Base-by-base conservation (phyloP, 2,888 invertebrate species). In the Andrena hattorfiana region DNA sequence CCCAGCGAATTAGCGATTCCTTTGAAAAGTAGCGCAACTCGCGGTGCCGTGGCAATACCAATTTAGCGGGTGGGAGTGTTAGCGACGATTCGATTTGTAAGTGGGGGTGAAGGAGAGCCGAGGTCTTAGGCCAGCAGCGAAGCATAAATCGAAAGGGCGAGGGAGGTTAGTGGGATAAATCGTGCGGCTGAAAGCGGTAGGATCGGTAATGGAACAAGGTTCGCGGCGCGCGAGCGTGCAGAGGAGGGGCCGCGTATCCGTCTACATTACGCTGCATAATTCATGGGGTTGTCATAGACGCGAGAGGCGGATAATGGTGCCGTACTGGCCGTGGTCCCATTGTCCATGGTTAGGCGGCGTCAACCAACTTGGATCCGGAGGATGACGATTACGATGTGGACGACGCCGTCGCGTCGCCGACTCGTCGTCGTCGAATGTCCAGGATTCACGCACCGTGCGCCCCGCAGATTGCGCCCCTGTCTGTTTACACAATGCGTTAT, bases 241-340 rank as follows among this genome's bases (percentile, higher is more conserved):
- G 72, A 64, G 82, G 81, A 81, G 76, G 87, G 84, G 74, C 77
- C 85, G 87, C 90, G 91, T 92, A 93, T 93, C 92, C 92, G 92
- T 92, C 92, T 93, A 92, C 92, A 92, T 92, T 92, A 91, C 91
- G 91, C 92, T 93, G 93, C 93, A 93, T 93, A 93, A 93, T 93
- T 93, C 93, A 93, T 93, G 89, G 90, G 88, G 86, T 90, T 92
- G 93, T 93, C 93, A 93, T 92, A 92, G 92, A 90, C 92, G 93
- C 92, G 92, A 91, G 91, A 93, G 92, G 91, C 90, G 91, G 92
- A 93, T 93, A 93, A 93, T 93, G 91, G 92, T 87, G 84, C 88
- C 89, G 91, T 89, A 89, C 91, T 89, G 90, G 87, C 85, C 86
- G 85, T 86, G 86, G 85, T 87, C 90, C 85, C 88, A 93, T 93